phyloP scores from a whole-genome alignment of 2,113 vertebrate genomes.

The Trochalopteron elliotii region DNA sequence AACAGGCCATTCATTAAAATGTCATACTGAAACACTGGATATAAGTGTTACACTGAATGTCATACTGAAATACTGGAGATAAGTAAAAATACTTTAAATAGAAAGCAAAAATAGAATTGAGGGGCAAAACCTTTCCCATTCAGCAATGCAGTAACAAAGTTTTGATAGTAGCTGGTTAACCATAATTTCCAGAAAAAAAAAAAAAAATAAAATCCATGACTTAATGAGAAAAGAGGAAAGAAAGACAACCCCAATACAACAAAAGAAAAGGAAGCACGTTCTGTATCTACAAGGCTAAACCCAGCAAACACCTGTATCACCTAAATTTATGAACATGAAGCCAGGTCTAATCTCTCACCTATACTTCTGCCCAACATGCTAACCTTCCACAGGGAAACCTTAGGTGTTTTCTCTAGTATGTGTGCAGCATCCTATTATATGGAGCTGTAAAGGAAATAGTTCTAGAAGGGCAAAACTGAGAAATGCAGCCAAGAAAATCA shows the following conservation, averaged over 20 bases:
- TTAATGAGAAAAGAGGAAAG: background rate
- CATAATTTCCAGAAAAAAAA: background rate
- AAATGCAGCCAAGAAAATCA: constrained; percentile 27
- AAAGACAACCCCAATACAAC: background rate
- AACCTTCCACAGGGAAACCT: background rate
- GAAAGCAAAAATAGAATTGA: background rate
- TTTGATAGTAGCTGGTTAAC: background rate
- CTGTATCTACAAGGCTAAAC: background rate
- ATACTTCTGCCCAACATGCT: background rate
- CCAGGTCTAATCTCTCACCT: background rate
- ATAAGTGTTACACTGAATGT: background rate
- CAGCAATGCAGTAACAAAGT: background rate
- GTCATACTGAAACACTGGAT: background rate
- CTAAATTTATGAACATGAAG: background rate
- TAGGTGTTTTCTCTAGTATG: background rate
- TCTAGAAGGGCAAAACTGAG: background rate
- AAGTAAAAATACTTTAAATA: background rate
- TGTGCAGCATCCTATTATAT: background rate
- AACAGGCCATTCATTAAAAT: constrained; percentile 36
- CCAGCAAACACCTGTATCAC: background rate
- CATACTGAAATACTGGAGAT: background rate
- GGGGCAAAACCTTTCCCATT: background rate
- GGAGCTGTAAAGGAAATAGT: background rate
- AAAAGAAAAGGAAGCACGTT: background rate
- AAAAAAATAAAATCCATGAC: background rate